A percentile compares a stretch with the other conserved stretches of the same genome.
Conservation (phyloP, 2,888 invertebrate genomes). For the Adelognathus sp. region DNA sequence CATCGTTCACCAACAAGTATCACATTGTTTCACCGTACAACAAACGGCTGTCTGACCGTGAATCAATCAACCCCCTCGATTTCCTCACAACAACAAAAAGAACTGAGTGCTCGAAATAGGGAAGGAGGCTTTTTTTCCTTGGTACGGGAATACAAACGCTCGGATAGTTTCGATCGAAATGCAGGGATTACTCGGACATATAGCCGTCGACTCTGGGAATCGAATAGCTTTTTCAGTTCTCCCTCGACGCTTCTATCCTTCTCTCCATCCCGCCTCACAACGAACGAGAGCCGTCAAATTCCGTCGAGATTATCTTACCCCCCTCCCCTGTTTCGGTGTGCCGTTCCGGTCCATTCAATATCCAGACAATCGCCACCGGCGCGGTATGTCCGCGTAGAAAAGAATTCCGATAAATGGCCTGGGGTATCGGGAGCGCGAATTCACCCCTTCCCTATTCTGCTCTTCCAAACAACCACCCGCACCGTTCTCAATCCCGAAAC, state of each 20-base stretch:
- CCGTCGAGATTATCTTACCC: slow-evolving; percentile 57
- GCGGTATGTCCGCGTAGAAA: slow-evolving; percentile 61
- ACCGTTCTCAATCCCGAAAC: background rate
- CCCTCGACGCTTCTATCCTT: background rate
- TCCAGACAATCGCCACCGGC: slow-evolving; percentile 63
- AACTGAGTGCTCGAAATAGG: background rate
- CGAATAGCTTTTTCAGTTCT: slow-evolving; percentile 34
- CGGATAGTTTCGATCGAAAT: slow-evolving; percentile 11
- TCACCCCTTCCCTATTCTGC: background rate
- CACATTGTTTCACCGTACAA: background rate
- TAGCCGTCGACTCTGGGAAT: slow-evolving; percentile 9
- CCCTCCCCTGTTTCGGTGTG: slow-evolving; percentile 32
- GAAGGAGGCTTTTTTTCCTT: too few relatives aligned
- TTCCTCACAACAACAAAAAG: background rate
- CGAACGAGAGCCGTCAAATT: slow-evolving; percentile 47
- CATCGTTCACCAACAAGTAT: too few relatives aligned
- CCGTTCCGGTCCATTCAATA: slow-evolving; percentile 63
- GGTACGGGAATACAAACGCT: background rate
- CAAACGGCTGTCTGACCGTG: background rate
- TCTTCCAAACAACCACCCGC: background rate
- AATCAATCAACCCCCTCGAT: background rate
- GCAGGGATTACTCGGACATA: background rate
- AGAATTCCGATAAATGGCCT: slow-evolving; percentile 64
- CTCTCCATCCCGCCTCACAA: background rate
- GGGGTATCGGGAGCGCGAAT: slow-evolving; percentile 49